Conservation (phyloP, 2,888 invertebrate genomes). For the Amiota communis region DNA sequence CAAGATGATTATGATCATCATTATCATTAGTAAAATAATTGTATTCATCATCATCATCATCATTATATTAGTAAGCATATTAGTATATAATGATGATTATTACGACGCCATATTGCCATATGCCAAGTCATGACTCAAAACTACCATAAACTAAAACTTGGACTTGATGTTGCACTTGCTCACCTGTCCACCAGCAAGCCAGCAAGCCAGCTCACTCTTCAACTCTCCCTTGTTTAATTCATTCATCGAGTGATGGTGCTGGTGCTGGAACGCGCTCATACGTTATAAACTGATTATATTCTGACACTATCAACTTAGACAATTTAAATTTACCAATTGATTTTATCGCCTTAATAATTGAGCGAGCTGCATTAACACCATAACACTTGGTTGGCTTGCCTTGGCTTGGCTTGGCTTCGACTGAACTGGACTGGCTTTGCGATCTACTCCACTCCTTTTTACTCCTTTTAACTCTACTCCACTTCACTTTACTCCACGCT, state of each 20-base stretch:
- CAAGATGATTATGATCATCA: too few species aligned
- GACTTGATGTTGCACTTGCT: not conserved
- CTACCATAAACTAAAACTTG: not conserved
- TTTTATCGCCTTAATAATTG: conserved; percentile 58
- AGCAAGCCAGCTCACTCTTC: conserved; percentile 2
- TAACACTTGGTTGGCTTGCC: conserved; percentile 46
- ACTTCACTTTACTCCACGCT: too few species aligned
- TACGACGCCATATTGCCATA: too few species aligned
- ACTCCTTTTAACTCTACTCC: too few species aligned
- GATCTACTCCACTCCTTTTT: too few species aligned
- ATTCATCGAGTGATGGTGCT: not conserved
- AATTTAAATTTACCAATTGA: conserved; percentile 57
- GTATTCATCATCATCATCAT: too few species aligned
- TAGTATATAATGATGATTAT: too few species aligned
- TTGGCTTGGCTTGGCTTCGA: not conserved
- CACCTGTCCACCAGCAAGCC: conserved; percentile 7
- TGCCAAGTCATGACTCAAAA: too few species aligned
- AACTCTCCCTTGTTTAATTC: too few species aligned
- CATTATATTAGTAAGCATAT: too few species aligned
- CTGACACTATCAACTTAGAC: conserved; percentile 40
- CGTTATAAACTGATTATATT: conserved; percentile 29
- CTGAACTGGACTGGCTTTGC: too few species aligned
- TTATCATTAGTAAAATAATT: too few species aligned
- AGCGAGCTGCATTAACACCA: conserved; percentile 57
- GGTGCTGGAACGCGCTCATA: not conserved